These are phyloP conservation scores for Graphium colonna DNA, from an alignment of 2,888 invertebrate species.

Conservation along the genomic window DNA sequence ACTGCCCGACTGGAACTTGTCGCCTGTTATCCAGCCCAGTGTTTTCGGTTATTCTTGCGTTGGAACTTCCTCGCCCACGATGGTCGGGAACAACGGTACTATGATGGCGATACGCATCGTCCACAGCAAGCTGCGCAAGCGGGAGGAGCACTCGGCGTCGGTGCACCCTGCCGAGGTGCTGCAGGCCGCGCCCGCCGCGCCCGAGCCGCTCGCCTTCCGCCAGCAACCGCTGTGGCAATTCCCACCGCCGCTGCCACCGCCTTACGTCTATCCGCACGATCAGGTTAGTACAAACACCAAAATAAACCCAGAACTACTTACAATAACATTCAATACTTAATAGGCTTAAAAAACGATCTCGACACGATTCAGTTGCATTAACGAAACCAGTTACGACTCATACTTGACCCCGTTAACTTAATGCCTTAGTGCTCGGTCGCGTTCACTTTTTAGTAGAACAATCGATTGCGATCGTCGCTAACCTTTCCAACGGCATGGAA, in stretches of 20 bases:
- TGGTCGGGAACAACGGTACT: constrained; percentile 93
- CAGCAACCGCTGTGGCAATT: constrained; percentile 91
- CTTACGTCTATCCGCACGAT: constrained; percentile 88
- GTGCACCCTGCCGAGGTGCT: constrained; percentile 85
- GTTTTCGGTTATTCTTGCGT: constrained; percentile 71
- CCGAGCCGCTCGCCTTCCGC: constrained; percentile 81
- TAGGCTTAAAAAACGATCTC: neutral
- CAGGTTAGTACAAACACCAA: constrained; percentile 81
- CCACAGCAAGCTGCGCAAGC: constrained; percentile 93
- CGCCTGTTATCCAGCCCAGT: constrained; percentile 74
- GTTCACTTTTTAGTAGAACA: constrained; percentile 42
- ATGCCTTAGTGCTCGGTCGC: constrained; percentile 43
- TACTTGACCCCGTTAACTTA: constrained; percentile 67
- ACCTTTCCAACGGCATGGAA: constrained; percentile 48
- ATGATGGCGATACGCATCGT: constrained; percentile 94
- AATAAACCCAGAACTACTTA: too few relatives aligned
- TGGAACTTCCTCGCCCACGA: constrained; percentile 74
- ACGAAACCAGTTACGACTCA: constrained; percentile 34
- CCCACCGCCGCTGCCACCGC: constrained; percentile 88
- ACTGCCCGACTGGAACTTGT: constrained; percentile 76
- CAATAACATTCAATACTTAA: too few relatives aligned
- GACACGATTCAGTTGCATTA: neutral
- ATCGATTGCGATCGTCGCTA: constrained; percentile 31
- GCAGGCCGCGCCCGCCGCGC: constrained; percentile 74
- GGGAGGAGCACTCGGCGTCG: constrained; percentile 87